Evolutionary conservation across 2,888 invertebrate genomes (phyloP).

Genomic region (Drosophila flavopinicola): DNA sequence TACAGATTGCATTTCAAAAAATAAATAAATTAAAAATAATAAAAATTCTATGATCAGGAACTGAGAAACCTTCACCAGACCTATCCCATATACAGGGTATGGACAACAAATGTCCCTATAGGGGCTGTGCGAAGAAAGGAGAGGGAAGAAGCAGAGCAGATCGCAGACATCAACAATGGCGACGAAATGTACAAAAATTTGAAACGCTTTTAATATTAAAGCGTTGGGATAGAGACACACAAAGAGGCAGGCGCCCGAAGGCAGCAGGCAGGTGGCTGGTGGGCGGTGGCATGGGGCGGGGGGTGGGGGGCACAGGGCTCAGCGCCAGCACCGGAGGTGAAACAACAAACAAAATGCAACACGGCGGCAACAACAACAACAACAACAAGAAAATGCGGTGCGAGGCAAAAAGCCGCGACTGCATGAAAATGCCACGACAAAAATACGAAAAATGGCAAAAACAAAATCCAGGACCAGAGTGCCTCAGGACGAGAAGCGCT

Average conservation of each 20-base stretch:
- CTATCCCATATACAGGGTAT: slow-evolving; percentile 14
- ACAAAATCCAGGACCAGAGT: slow-evolving; percentile 7
- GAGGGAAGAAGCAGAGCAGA: neutral
- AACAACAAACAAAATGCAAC: slow-evolving; percentile 63
- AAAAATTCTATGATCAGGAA: too few species aligned
- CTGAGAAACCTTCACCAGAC: too few species aligned
- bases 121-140: neutral
- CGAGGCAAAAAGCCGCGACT: slow-evolving; percentile 54
- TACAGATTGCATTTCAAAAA: too few species aligned
- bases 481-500: slow-evolving; percentile 21
- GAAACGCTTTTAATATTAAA: slow-evolving; percentile 80
- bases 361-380: slow-evolving; percentile 49
- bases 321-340: slow-evolving; percentile 24
- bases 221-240: slow-evolving; percentile 54
- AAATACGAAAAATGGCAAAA: slow-evolving; percentile 16
- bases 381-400: slow-evolving; percentile 45
- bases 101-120: slow-evolving; percentile 24
- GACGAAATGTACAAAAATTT: slow-evolving; percentile 64
- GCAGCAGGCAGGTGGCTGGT: neutral
- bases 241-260: slow-evolving; percentile 12
- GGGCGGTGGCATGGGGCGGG: slow-evolving; percentile 8
- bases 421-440: slow-evolving; percentile 43
- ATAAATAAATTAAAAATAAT: too few species aligned
- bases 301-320: slow-evolving; percentile 7
- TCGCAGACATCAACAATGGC: slow-evolving; percentile 56